These are phyloP conservation scores for Formica exsecta DNA, from an alignment of 1,140 invertebrate species.

Conservation along the genomic window DNA sequence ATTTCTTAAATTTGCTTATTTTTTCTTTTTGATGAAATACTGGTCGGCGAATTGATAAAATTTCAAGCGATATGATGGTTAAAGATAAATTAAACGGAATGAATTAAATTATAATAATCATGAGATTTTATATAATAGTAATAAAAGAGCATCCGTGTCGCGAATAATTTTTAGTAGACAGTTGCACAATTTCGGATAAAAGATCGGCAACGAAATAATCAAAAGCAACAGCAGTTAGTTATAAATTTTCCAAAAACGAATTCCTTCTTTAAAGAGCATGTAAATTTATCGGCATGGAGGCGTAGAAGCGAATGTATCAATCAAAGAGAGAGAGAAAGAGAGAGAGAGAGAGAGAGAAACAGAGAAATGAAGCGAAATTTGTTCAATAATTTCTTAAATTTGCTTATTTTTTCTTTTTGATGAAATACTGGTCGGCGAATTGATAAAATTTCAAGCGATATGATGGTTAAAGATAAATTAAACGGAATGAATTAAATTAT, in stretches of 20 bases:
- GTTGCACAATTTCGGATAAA: background rate
- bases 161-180: constrained; percentile 5
- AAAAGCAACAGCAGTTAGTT: background rate
- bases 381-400: background rate
- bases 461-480: constrained; percentile 1
- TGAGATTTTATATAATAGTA: background rate
- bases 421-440: background rate
- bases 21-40: background rate
- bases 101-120: background rate
- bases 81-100: constrained; percentile 8
- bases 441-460: background rate
- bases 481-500: constrained; percentile 9
- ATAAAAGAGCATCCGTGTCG: background rate
- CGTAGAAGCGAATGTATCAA: constrained; percentile 72
- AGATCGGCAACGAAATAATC: background rate
- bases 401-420: background rate
- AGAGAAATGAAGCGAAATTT: background rate
- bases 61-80: background rate
- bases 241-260: constrained; percentile 23
- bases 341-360: too few relatives aligned
- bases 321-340: too few relatives aligned
- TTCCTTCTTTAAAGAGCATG: constrained; percentile 51
- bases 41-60: background rate
- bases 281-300: constrained; percentile 66
- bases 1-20: constrained; percentile 1